Evolutionary conservation across 35 echinoderm and acorn worm genomes (phyloP).

Genomic region (Stichopus chloronotus): DNA sequence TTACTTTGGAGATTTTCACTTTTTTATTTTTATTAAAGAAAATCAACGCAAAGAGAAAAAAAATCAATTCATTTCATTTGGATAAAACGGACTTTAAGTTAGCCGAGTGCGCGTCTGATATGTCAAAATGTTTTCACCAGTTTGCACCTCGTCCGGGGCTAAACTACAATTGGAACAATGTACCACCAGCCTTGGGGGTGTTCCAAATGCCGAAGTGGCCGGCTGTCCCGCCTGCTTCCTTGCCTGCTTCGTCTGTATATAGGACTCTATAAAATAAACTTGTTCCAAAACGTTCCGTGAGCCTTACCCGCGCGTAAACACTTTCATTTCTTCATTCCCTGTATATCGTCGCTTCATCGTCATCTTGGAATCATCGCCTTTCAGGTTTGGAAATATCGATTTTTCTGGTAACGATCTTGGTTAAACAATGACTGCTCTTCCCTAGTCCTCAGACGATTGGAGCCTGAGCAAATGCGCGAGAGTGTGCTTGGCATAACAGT

Average conservation of each 20-base stretch:
- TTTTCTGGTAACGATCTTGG: neutral
- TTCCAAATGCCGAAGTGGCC: neutral
- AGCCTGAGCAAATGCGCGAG: conserved; percentile 20
- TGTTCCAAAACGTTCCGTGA: too few species aligned
- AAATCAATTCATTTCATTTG: neutral
- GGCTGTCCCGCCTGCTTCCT: neutral
- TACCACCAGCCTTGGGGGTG: neutral
- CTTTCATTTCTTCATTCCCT: too few species aligned
- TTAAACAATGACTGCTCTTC: neutral
- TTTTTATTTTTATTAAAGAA: neutral
- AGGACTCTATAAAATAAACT: too few species aligned
- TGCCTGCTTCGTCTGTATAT: too few species aligned
- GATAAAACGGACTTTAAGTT: neutral
- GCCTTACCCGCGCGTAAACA: too few species aligned
- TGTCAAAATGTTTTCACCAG: neutral
- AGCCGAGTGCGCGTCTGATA: neutral
- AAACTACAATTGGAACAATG: neutral
- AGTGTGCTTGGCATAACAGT: neutral
- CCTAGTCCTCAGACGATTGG: conserved; percentile 16
- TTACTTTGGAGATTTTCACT: neutral
- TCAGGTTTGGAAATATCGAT: neutral
- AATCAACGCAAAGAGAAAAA: neutral
- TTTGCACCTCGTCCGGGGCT: neutral
- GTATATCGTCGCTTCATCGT: too few species aligned
- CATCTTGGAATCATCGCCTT: neutral